phyloP scores from a whole-genome alignment of 1,140 invertebrate genomes.

The Drosophila gunungcola region DNA sequence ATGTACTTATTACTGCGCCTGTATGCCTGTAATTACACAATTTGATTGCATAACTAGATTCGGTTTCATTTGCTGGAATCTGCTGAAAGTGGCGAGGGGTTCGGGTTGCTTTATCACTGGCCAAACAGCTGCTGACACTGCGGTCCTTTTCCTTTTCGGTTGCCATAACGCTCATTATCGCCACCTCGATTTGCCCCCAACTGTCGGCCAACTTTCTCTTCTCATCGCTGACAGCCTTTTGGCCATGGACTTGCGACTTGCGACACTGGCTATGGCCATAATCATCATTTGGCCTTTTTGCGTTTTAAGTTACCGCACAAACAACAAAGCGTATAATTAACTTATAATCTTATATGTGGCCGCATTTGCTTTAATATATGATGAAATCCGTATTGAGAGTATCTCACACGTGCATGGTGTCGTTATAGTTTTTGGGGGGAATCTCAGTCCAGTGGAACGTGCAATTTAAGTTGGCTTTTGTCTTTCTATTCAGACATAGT shows the following conservation, averaged over 20 bases:
- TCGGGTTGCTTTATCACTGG: slow-evolving; percentile 47
- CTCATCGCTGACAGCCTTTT: slow-evolving; percentile 26
- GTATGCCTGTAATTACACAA: slow-evolving; percentile 25
- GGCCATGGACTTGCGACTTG: slow-evolving; percentile 1
- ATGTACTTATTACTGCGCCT: not conserved
- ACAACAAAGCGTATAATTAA: slow-evolving; percentile 65
- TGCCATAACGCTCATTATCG: slow-evolving; percentile 74
- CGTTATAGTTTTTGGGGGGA: not conserved
- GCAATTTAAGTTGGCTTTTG: slow-evolving; percentile 25
- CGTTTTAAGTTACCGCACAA: slow-evolving; percentile 65
- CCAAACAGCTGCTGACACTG: slow-evolving; percentile 54
- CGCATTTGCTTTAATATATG: slow-evolving; percentile 19
- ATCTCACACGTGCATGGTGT: slow-evolving; percentile 4
- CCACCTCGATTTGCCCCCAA: slow-evolving; percentile 29
- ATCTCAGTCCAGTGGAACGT: not conserved
- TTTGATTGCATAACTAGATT: slow-evolving; percentile 29
- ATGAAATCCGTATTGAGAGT: slow-evolving; percentile 1
- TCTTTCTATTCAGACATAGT: not conserved
- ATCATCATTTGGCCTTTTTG: slow-evolving; percentile 25
- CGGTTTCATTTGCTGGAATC: slow-evolving; percentile 26
- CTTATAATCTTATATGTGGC: slow-evolving; percentile 65
- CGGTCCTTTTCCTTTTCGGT: slow-evolving; percentile 50
- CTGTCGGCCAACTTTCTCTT: slow-evolving; percentile 17
- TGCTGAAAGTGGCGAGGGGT: not conserved
- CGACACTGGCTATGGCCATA: slow-evolving; percentile 31